phyloP scores from a whole-genome alignment of 2,797 vertebrate species.

The Aldrovandia affinis region DNA sequence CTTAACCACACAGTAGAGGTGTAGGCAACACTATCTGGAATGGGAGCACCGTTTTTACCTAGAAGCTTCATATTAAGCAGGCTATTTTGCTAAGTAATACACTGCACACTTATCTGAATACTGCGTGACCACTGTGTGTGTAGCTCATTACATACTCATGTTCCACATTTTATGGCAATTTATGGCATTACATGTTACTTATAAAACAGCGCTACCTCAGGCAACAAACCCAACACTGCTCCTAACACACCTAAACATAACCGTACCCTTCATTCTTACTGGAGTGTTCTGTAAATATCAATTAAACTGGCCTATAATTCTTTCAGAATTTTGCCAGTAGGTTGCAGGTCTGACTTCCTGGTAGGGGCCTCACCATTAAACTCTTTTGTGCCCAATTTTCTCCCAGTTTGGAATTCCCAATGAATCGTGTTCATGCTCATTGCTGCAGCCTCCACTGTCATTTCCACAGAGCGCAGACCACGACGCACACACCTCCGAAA shows the following conservation, averaged over 20 bases:
- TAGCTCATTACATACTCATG: too few species aligned
- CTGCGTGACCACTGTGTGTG: not conserved
- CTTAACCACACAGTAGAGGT: not conserved
- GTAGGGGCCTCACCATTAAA: too few species aligned
- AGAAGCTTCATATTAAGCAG: not conserved
- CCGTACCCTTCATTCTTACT: not conserved
- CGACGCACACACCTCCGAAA: too few species aligned
- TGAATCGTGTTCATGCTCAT: too few species aligned
- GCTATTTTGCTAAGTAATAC: not conserved
- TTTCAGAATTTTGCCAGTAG: not conserved
- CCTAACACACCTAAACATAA: not conserved
- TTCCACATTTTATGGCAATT: not conserved
- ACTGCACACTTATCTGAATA: not conserved
- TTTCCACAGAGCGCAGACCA: too few species aligned
- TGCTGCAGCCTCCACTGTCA: too few species aligned
- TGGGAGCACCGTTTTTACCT: not conserved
- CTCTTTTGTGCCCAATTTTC: too few species aligned
- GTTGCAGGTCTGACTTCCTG: too few species aligned
- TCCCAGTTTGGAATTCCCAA: too few species aligned
- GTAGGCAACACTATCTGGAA: not conserved
- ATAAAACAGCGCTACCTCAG: not conserved
- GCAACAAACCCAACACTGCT: not conserved
- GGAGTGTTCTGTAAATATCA: not conserved
- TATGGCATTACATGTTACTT: not conserved
- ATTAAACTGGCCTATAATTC: not conserved